These are phyloP conservation scores for Phocides pigmalion DNA, from an alignment of 1,140 invertebrate genomes.

Conservation along the genomic window DNA sequence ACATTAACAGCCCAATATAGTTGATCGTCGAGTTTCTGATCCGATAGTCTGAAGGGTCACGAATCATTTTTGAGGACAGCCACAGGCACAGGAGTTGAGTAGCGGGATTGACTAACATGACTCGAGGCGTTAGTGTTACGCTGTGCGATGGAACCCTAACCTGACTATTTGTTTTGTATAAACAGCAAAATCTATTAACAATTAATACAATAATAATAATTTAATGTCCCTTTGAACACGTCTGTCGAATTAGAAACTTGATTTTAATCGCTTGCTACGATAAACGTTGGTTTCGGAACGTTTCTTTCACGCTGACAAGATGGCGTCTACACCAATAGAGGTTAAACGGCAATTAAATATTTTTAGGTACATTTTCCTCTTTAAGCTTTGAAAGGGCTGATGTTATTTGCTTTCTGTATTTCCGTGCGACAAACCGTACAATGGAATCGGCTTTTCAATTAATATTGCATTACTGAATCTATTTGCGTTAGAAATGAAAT, in stretches of 20 bases:
- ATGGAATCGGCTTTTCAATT: not conserved
- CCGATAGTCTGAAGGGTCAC: not conserved
- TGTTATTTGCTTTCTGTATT: constrained; percentile 43
- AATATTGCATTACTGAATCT: no score
- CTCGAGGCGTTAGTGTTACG: not conserved
- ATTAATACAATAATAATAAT: no score
- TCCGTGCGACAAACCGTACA: constrained; percentile 22
- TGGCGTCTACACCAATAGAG: constrained; percentile 53
- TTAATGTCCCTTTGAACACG: no score
- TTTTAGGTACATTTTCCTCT: constrained; percentile 49
- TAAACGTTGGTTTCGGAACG: constrained; percentile 27
- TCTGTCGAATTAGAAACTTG: constrained; percentile 26
- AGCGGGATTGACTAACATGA: not conserved
- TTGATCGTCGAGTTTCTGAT: constrained; percentile 22
- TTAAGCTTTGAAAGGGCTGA: constrained; percentile 51
- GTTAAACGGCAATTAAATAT: constrained; percentile 47
- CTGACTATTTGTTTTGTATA: not conserved
- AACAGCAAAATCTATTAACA: no score
- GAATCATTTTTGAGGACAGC: constrained; percentile 4
- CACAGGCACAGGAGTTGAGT: not conserved
- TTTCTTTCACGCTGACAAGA: constrained; percentile 46
- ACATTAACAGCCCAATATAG: constrained; percentile 17
- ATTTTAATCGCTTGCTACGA: constrained; percentile 24
- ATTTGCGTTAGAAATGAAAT: no score
- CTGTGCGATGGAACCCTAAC: not conserved